phyloP scores from a whole-genome alignment of 2,888 invertebrate genomes.

The Megamerina dolium region DNA sequence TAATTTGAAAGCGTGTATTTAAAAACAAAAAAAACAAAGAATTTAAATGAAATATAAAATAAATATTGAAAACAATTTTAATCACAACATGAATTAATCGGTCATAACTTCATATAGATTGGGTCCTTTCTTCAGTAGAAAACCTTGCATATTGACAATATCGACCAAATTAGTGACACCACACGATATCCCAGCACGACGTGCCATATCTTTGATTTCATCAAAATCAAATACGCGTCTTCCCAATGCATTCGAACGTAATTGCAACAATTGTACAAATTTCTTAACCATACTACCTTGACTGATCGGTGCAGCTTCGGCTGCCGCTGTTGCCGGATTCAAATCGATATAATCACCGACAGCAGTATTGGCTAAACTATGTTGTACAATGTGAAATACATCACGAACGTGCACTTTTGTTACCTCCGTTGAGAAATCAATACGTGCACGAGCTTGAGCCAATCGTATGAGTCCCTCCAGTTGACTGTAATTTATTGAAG shows the following conservation, averaged over 20 bases:
- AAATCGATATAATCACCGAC: conserved; percentile 53
- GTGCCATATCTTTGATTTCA: conserved; percentile 70
- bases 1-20: too few species aligned
- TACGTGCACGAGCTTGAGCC: conserved; percentile 80
- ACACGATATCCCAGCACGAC: conserved; percentile 56
- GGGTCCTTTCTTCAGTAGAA: conserved; percentile 73
- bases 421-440: conserved; percentile 77
- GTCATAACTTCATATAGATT: conserved; percentile 63
- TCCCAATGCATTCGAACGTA: conserved; percentile 58
- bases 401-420: conserved; percentile 76
- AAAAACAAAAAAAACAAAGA: too few species aligned
- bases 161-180: conserved; percentile 62
- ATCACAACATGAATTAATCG: too few species aligned
- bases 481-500: conserved; percentile 54
- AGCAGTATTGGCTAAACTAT: conserved; percentile 71
- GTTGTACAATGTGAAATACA: conserved; percentile 76
- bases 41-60: too few species aligned
- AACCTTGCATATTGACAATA: conserved; percentile 78
- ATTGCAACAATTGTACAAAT: conserved; percentile 64
- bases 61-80: too few species aligned
- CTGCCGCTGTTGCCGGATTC: conserved; percentile 54
- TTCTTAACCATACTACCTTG: conserved; percentile 60
- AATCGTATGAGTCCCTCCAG: conserved; percentile 82
- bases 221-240: conserved; percentile 68
- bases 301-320: conserved; percentile 66